Conservation (phyloP, 92 coral and sea anemone species). For the Epizoanthus scotinus region DNA sequence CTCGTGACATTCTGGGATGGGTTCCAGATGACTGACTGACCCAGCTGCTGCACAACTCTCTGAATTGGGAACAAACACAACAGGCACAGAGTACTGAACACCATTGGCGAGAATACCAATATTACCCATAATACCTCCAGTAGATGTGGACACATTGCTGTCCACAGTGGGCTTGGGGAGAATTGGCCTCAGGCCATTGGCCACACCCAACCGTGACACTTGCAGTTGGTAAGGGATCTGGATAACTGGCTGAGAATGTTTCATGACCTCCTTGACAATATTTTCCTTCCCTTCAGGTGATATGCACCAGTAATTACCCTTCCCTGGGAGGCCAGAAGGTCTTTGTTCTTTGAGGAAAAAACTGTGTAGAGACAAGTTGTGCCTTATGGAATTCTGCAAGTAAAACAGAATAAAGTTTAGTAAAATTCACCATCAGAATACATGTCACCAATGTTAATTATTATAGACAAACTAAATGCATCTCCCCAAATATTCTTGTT, state of each 20-base stretch:
- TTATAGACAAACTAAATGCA: no score
- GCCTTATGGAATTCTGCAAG: constrained; percentile 95
- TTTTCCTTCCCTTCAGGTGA: constrained; percentile 98
- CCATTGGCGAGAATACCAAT: constrained; percentile 39
- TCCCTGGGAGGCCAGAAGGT: constrained; percentile 86
- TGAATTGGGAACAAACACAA: constrained; percentile 40
- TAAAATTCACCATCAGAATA: not conserved
- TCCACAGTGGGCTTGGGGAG: constrained; percentile 83
- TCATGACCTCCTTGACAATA: constrained; percentile 85
- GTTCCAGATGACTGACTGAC: not conserved
- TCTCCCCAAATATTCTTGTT: no score
- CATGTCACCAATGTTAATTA: no score
- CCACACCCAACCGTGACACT: constrained; percentile 32
- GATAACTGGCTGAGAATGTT: constrained; percentile 70
- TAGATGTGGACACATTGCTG: constrained; percentile 24
- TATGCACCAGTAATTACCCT: constrained; percentile 96
- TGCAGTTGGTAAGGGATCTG: constrained; percentile 50
- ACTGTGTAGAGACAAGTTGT: constrained; percentile 95
- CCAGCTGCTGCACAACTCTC: not conserved
- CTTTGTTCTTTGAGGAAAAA: constrained; percentile 91
- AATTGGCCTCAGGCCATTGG: constrained; percentile 81
- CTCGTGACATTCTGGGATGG: not conserved
- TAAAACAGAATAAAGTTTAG: not conserved
- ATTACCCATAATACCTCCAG: constrained; percentile 34
- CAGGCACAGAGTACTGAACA: constrained; percentile 39